Evolutionary conservation across 2,888 invertebrate genomes (phyloP), one percentile per base, ranked within the genome.

Genomic region (Tricholauxania praeusta): DNA sequence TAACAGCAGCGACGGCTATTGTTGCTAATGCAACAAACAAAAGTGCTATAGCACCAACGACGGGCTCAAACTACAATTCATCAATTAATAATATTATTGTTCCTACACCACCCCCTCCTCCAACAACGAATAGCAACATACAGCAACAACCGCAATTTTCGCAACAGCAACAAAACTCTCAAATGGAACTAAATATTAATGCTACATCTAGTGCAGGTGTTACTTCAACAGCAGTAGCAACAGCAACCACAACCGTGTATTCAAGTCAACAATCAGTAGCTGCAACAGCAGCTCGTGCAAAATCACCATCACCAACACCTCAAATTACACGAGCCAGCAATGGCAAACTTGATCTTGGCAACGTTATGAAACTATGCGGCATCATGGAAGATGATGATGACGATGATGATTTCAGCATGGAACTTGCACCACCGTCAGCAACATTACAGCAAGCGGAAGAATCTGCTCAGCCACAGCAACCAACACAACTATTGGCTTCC

Each of bases 351-450:
- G 93, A 93, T 85, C 89, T 93, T 79, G 92, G 92, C 69, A 92
- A 92, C 85, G 91, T 93, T 53, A 93, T 93, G 91, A 93, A 93
- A 85, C 88, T 93, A 74, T 92, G 93, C 65, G 91, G 93, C 87
- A 88, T 88, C 72, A 92, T 91, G 75, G 92, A 92, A 68, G 93
- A 92, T 76, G 93, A 93, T 76, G 93, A 93, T 77, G 87, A 92
- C 60, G 93, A 92, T 74, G 92, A 93, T 78, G 92, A 92, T 78
- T 87, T 84, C 62, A 81, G 82, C 72, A 84, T 87, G 81, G 86
- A 85, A 19, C 79, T 80, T 52, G 74, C 72, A 62, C 66, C 74
- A 47, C 66, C 62, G 10, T 39, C 48, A 22, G n/a, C 72, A 60
- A 49, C 74, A 28, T 65, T 69, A 2, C 73, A 74, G 17, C 74